A percentile compares a stretch with the other conserved stretches of the same genome.
Conservation (phyloP, 37 sponge, comb jelly and placozoan genomes). For the Diacarnus erythraeanus region DNA sequence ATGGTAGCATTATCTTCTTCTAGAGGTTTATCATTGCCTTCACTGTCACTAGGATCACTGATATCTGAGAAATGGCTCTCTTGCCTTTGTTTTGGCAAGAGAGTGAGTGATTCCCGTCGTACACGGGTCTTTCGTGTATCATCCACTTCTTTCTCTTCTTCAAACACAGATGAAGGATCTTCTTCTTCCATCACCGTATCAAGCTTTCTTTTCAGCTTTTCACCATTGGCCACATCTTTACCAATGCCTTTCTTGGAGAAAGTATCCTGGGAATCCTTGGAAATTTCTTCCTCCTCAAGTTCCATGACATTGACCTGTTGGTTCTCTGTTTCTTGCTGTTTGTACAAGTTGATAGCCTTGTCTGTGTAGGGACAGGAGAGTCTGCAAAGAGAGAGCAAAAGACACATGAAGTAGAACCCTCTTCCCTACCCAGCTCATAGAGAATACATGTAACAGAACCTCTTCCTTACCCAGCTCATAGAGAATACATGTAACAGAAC, state of each 20-base stretch:
- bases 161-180: not conserved
- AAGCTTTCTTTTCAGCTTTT: no score
- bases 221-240: not conserved
- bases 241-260: not conserved
- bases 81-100: slow-evolving; percentile 8
- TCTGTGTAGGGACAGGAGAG: slow-evolving; percentile 30
- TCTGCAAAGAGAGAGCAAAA: slow-evolving; percentile 1
- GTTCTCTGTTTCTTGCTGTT: slow-evolving; percentile 39
- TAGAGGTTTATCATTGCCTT: not conserved
- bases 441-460: no score
- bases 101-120: slow-evolving; percentile 17
- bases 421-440: no score
- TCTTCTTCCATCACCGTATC: not conserved
- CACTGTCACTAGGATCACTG: slow-evolving; percentile 59
- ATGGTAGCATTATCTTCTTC: not conserved
- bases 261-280: not conserved
- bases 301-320: slow-evolving; percentile 44
- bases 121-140: not conserved
- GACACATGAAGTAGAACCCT: no score
- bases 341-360: slow-evolving; percentile 31
- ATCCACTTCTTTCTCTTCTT: slow-evolving; percentile 12
- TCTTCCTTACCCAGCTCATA: no score
- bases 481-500: no score
- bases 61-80: slow-evolving; percentile 63
- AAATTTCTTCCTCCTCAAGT: slow-evolving; percentile 19